Evolutionary conservation across 2,113 vertebrate species (phyloP).

Genomic region (Odocoileus hemionus): DNA sequence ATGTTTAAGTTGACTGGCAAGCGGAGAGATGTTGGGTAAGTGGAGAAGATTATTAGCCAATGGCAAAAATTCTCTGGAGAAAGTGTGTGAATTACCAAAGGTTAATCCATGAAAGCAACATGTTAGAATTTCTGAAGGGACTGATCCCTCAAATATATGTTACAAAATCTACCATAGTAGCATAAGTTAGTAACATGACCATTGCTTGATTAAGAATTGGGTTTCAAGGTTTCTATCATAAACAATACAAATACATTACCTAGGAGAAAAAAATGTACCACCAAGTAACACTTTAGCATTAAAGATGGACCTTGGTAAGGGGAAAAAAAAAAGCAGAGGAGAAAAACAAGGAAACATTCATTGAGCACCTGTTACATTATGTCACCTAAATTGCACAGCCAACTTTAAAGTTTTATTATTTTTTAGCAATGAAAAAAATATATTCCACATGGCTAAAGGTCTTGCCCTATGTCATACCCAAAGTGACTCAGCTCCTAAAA

Average conservation of each 20-base stretch:
- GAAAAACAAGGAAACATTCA: background rate
- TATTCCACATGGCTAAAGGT: background rate
- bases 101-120: background rate
- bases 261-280: background rate
- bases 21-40: background rate
- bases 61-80: background rate
- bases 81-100: background rate
- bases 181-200: background rate
- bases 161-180: background rate
- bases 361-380: background rate
- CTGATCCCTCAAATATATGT: background rate
- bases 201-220: background rate
- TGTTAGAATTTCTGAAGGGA: background rate
- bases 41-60: background rate
- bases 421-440: background rate
- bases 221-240: background rate
- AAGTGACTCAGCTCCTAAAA: background rate
- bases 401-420: background rate
- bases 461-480: background rate
- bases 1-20: background rate
- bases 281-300: background rate
- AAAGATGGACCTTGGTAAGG: background rate
- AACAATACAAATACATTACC: background rate
- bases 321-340: background rate
- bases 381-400: background rate